Evolutionary conservation across 1,140 invertebrate species (phyloP).

Genomic region (Hydropsyche tenuis): DNA sequence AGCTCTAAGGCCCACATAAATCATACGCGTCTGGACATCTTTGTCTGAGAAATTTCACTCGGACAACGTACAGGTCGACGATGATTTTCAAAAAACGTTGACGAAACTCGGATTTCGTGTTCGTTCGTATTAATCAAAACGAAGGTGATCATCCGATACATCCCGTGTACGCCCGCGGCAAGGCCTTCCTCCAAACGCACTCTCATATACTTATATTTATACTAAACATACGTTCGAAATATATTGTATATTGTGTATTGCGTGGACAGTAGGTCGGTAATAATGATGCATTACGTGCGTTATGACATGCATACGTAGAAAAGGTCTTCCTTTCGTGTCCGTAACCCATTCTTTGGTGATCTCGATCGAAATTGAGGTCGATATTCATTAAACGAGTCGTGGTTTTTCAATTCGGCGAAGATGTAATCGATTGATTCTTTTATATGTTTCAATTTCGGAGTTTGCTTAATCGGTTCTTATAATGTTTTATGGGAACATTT

Average conservation of each 20-base stretch:
- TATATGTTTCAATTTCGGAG: too few relatives aligned
- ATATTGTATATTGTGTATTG: too few relatives aligned
- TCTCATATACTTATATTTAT: too few relatives aligned
- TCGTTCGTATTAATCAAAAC: conserved; percentile 23
- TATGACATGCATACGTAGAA: neutral
- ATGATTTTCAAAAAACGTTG: neutral
- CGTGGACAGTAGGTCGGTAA: conserved; percentile 8
- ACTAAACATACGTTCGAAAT: too few relatives aligned
- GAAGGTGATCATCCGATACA: conserved; percentile 11
- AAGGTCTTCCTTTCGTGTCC: conserved; percentile 3
- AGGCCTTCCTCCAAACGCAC: neutral
- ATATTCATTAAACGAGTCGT: neutral
- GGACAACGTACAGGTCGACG: too few relatives aligned
- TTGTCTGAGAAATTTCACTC: too few relatives aligned
- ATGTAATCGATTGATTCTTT: too few relatives aligned
- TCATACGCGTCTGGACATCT: too few relatives aligned
- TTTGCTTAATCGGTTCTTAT: too few relatives aligned
- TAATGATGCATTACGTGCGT: neutral
- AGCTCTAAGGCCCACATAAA: too few relatives aligned
- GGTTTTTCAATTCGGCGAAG: neutral
- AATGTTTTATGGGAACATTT: too few relatives aligned
- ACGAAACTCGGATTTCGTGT: conserved; percentile 18
- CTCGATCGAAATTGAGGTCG: neutral
- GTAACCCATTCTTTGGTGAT: neutral
- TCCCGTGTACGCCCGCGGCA: neutral